Evolutionary conservation across 2,797 vertebrate species (phyloP).

Genomic region (Paguma larvata): DNA sequence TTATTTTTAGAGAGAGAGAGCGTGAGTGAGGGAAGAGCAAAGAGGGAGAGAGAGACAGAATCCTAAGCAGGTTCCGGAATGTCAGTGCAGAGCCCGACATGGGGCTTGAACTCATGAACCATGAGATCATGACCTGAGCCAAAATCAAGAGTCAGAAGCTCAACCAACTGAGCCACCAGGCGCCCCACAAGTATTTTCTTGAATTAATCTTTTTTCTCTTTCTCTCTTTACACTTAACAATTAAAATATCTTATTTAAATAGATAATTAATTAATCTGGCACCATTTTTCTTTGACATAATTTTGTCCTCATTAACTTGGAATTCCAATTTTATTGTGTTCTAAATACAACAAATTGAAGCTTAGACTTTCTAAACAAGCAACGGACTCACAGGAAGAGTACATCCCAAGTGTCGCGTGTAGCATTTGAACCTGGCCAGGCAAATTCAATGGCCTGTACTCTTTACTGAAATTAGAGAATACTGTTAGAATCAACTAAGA

Average conservation of each 20-base stretch:
- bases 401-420: neutral
- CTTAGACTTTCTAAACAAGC: neutral
- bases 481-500: slow-evolving; percentile 55
- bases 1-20: too few relatives aligned
- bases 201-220: neutral
- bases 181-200: neutral
- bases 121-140: too few relatives aligned
- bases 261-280: neutral
- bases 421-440: neutral
- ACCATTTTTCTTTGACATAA: neutral
- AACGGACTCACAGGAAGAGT: neutral
- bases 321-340: neutral
- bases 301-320: neutral
- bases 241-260: neutral
- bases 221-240: neutral
- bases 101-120: too few relatives aligned
- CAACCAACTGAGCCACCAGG: too few relatives aligned
- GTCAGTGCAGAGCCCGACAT: too few relatives aligned
- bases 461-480: neutral
- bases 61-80: too few relatives aligned
- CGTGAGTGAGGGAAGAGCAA: too few relatives aligned
- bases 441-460: neutral
- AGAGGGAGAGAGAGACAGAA: too few relatives aligned
- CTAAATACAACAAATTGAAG: neutral
- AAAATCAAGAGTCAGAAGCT: too few relatives aligned